Evolutionary conservation across 2,888 invertebrate species (phyloP).

Genomic region (Bellardia pandia): DNA sequence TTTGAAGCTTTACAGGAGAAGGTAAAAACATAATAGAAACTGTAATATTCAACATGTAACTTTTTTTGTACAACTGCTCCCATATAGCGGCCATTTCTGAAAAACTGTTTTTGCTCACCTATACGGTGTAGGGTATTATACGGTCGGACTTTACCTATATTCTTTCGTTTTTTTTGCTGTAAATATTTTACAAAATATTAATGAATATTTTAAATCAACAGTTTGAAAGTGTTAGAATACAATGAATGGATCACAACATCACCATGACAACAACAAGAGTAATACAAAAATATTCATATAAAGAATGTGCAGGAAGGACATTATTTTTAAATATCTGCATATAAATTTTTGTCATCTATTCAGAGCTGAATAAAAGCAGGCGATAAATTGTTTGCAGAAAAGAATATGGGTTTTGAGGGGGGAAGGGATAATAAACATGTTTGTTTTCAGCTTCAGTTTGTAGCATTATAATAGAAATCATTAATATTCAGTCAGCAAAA

Average conservation of each 20-base stretch:
- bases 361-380: neutral
- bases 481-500: too few relatives aligned
- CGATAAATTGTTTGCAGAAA: conserved; percentile 30
- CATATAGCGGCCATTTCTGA: too few relatives aligned
- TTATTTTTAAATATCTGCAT: neutral
- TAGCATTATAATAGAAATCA: neutral
- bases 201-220: neutral
- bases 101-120: too few relatives aligned
- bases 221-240: neutral
- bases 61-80: too few relatives aligned
- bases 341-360: neutral
- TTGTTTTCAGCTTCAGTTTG: neutral
- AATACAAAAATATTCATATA: neutral
- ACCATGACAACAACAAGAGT: neutral
- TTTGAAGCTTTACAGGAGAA: too few relatives aligned
- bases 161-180: too few relatives aligned
- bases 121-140: too few relatives aligned
- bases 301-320: conserved; percentile 9
- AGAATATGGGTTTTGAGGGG: neutral
- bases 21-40: too few relatives aligned
- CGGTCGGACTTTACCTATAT: too few relatives aligned
- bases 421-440: neutral
- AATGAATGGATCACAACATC: neutral
- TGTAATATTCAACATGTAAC: too few relatives aligned
- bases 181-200: too few relatives aligned